Evolutionary conservation across 2,797 vertebrate genomes (phyloP).

Genomic region (Morelia viridis): DNA sequence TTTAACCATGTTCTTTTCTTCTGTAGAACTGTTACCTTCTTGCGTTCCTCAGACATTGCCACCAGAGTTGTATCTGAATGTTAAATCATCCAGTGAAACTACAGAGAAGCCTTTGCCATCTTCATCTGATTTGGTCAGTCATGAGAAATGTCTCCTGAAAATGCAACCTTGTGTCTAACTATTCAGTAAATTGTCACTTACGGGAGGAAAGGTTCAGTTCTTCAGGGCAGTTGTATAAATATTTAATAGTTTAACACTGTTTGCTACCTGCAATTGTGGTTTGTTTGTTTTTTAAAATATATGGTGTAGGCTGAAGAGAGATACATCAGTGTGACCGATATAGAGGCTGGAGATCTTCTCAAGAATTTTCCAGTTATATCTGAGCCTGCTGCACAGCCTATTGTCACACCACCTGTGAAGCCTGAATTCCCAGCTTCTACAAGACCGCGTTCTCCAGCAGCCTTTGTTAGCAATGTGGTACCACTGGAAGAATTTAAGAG

Average conservation of each 20-base stretch:
- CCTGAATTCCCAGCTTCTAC: conserved; percentile 68
- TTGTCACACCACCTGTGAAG: neutral
- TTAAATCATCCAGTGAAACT: conserved; percentile 52
- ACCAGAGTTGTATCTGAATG: conserved; percentile 65
- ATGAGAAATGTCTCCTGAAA: conserved; percentile 9
- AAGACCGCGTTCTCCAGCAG: conserved; percentile 73
- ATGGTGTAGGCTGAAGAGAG: conserved; percentile 66
- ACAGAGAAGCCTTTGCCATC: conserved; percentile 41
- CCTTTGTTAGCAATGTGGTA: conserved; percentile 65
- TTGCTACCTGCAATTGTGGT: neutral
- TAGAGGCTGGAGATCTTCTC: conserved; percentile 74
- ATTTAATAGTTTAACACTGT: neutral
- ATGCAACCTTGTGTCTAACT: neutral
- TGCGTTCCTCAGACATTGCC: conserved; percentile 44
- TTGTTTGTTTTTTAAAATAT: conserved; percentile 13
- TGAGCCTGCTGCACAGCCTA: conserved; percentile 31
- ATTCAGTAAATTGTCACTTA: neutral
- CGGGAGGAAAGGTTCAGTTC: neutral
- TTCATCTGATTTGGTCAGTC: conserved; percentile 61
- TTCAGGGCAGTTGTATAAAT: neutral
- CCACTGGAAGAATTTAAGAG: conserved; percentile 29
- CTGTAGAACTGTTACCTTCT: conserved; percentile 63
- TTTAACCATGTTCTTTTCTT: conserved; percentile 46
- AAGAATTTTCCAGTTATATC: conserved; percentile 62
- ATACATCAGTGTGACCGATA: conserved; percentile 82